Conservation (phyloP, 2,797 vertebrate genomes). For the Ficedula albicollis region DNA sequence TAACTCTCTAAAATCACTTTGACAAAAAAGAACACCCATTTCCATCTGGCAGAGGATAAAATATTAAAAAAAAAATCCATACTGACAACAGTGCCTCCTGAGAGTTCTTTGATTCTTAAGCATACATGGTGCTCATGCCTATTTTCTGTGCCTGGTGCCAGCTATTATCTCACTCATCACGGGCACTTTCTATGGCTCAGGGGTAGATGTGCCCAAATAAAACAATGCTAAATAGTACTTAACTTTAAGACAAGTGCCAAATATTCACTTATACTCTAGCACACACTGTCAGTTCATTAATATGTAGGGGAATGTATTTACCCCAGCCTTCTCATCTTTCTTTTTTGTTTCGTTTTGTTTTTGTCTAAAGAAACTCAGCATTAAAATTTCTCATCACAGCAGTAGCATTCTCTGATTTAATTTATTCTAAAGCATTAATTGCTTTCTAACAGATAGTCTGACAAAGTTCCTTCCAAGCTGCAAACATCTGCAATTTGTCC, state of each 20-base stretch:
- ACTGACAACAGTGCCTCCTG: not conserved
- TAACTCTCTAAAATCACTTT: not conserved
- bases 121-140: not conserved
- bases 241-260: not conserved
- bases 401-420: not conserved
- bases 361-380: not conserved
- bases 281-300: not conserved
- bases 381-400: not conserved
- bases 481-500: not conserved
- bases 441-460: not conserved
- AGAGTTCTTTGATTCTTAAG: not conserved
- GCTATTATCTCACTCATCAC: not conserved
- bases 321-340: not conserved
- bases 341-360: not conserved
- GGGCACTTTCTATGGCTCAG: not conserved
- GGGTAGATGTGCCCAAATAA: not conserved
- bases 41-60: not conserved
- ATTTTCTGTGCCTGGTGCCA: not conserved
- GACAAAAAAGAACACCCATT: not conserved
- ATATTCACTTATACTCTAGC: not conserved
- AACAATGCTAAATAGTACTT: not conserved
- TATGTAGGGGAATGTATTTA: not conserved
- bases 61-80: not conserved
- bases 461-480: not conserved
- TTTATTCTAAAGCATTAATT: not conserved